phyloP scores from a whole-genome alignment of 2,888 invertebrate genomes.

The Cephus sareptanus region DNA sequence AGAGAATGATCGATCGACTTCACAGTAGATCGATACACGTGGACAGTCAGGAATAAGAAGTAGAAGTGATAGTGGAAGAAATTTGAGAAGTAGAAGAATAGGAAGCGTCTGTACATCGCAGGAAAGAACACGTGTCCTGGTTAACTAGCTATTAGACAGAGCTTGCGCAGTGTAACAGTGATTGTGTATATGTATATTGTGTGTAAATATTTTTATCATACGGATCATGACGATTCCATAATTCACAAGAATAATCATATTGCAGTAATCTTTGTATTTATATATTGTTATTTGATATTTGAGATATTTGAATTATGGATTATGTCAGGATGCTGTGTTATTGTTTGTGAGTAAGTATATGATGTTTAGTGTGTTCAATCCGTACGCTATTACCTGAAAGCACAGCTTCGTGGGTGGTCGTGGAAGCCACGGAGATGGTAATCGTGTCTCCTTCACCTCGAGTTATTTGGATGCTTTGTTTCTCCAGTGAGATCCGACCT shows the following conservation, averaged over 20 bases:
- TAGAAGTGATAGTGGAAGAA: not conserved
- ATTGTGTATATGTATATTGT: not conserved
- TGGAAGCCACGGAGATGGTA: conserved; percentile 71
- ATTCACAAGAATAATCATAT: not conserved
- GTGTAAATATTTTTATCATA: not conserved
- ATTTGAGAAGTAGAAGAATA: not conserved
- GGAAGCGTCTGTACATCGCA: not conserved
- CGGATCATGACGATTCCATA: not conserved
- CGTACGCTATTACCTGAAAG: conserved; percentile 71
- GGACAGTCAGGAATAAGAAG: not conserved
- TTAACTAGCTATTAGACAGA: not conserved
- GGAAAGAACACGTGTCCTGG: not conserved
- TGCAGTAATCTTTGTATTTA: not conserved
- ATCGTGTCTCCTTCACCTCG: conserved; percentile 63
- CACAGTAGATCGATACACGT: not conserved
- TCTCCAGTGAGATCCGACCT: conserved; percentile 59
- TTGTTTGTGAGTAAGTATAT: conserved; percentile 8
- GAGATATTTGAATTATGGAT: not conserved
- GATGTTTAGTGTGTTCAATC: conserved; percentile 12
- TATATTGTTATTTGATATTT: too few relatives aligned
- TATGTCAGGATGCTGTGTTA: conserved; percentile 1
- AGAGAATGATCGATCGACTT: not conserved
- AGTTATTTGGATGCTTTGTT: conserved; percentile 58
- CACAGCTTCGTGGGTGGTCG: conserved; percentile 73
- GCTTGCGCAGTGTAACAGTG: not conserved